Conservation (phyloP, 2,113 vertebrate species). For the Hydropotes inermis region DNA sequence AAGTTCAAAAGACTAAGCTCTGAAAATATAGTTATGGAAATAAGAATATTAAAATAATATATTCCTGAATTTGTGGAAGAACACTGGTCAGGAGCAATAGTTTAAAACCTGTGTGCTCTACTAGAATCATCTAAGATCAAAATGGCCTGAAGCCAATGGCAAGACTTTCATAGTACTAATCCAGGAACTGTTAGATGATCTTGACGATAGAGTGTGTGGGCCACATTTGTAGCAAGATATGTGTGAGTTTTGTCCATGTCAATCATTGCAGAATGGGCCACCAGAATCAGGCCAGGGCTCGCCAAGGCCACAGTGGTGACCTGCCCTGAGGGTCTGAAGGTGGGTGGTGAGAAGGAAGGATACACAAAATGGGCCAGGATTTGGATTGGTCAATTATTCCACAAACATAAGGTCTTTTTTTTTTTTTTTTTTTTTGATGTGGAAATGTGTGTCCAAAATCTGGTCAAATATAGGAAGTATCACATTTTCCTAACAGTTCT, state of each 20-base stretch:
- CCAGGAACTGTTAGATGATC: conserved; percentile 33
- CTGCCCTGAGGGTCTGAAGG: not conserved
- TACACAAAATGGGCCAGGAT: not conserved
- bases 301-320: not conserved
- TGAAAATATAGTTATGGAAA: not conserved
- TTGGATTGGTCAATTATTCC: not conserved
- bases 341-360: not conserved
- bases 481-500: not conserved
- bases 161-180: conserved; percentile 39
- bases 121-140: conserved; percentile 34
- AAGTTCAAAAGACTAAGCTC: not conserved
- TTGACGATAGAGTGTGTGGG: not conserved
- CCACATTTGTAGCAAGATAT: conserved; percentile 42
- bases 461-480: not conserved
- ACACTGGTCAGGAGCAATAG: not conserved
- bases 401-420: no score
- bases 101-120: not conserved
- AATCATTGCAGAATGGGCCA: conserved; percentile 18
- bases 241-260: conserved; percentile 39
- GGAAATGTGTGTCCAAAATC: not conserved
- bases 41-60: not conserved
- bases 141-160: not conserved
- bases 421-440: not conserved
- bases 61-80: conserved; percentile 28
- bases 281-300: conserved; percentile 8